Base-by-base conservation (phyloP, 2,888 invertebrate species). In the Petrolisthes manimaculis region DNA sequence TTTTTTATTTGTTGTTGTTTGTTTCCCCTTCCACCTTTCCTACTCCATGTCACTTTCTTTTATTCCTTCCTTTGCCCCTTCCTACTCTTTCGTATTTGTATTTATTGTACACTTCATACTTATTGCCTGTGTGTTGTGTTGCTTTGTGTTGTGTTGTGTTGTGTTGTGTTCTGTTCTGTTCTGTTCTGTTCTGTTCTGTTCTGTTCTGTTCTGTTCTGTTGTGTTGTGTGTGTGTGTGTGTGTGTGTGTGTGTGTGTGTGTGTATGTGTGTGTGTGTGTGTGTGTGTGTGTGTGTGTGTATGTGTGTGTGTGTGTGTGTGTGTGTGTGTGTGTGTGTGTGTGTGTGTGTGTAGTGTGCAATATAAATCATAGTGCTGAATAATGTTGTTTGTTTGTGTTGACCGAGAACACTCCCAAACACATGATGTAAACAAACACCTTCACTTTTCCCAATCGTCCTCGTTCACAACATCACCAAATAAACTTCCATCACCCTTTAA, bases 251-350 rank as follows among this genome's bases (percentile, higher is more conserved):
- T 5, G 78, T 5, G 37, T 24, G 53, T 80, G 56, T 80, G 54
- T 79, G 79, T 79, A 21, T 79, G 79, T 53, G 54, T 53, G 79
- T 54, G n/a, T 79, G 79, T 79, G 54, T 79, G 54, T 79, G 54
- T 54, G 79, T 79, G 54, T 78, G 51, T 79, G 53, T 53, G 53
- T 79, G 79, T 79, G 79, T 79, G 79, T 79, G 53, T 79, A 54
- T 79, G 79, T 79, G 79, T 79, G 79, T 79, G 80, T 80, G 56
- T 79, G 79, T 53, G 54, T 79, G 54, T 53, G 53, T 80, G 80
- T 21, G 79, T 54, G n/a, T 79, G 79, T 79, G 54, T 79, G 54
- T 79, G 54, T 54, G 79, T 79, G 54, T 78, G 51, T 79, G 53
- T 53, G 53, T 79, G 79, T 79, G 79, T 79, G 79, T 79, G 53